A percentile compares a stretch with the other conserved stretches of the same genome.
phyloP scores from a whole-genome alignment of 1,140 invertebrate species.

The Drosophila ambigua region DNA sequence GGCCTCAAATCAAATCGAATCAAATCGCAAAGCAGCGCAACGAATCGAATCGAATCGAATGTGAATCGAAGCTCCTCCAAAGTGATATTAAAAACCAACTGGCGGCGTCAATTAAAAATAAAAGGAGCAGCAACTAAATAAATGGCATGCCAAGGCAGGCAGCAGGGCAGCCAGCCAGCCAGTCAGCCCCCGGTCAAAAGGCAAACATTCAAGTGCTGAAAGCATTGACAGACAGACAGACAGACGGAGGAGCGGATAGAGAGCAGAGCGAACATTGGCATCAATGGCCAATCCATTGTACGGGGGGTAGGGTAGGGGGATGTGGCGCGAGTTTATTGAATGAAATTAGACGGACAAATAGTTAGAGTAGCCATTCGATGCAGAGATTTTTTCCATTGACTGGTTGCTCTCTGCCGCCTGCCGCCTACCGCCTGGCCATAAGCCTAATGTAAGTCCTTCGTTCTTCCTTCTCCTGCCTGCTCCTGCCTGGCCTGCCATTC shows the following conservation, averaged over 20 bases:
- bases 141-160: slow-evolving; percentile 52
- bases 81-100: slow-evolving; percentile 61
- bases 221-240: slow-evolving; percentile 9
- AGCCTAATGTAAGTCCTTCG: slow-evolving; percentile 63
- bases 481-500: neutral
- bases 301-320: neutral
- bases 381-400: slow-evolving; percentile 34
- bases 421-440: slow-evolving; percentile 21
- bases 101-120: slow-evolving; percentile 67
- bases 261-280: neutral
- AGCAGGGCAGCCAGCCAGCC: slow-evolving; percentile 2
- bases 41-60: slow-evolving; percentile 11
- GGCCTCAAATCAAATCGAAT: slow-evolving; percentile 46
- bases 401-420: slow-evolving; percentile 38
- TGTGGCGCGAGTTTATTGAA: slow-evolving; percentile 63
- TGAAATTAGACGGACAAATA: slow-evolving; percentile 69
- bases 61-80: slow-evolving; percentile 25
- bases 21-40: slow-evolving; percentile 6
- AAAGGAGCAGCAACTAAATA: slow-evolving; percentile 54
- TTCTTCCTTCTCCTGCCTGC: neutral
- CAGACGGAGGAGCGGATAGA: slow-evolving; percentile 4
- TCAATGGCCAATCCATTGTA: slow-evolving; percentile 38
- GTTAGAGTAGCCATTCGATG: slow-evolving; percentile 50
- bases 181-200: slow-evolving; percentile 36
- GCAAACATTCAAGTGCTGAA: slow-evolving; percentile 62